Evolutionary conservation across 2,888 invertebrate genomes (phyloP).

Genomic region (Acanthosepion lycidas): DNA sequence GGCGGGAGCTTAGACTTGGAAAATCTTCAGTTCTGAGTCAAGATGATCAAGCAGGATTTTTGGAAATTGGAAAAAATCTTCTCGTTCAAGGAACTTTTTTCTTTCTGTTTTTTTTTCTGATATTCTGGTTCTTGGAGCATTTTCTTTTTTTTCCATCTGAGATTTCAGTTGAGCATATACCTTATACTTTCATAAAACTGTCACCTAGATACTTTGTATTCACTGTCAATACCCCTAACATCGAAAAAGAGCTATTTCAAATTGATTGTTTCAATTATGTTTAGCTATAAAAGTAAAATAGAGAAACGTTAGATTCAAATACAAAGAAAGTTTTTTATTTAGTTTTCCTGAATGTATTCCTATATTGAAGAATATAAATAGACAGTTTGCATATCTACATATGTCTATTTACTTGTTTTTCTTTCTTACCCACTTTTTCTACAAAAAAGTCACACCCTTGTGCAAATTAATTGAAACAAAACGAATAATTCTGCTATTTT

Average conservation of each 20-base stretch:
- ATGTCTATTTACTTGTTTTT: too few relatives aligned
- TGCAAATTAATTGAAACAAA: too few relatives aligned
- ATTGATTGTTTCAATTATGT: slow-evolving; percentile 11
- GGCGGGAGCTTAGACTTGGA: neutral
- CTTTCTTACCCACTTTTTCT: too few relatives aligned
- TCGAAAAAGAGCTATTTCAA: neutral
- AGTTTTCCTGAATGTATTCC: too few relatives aligned
- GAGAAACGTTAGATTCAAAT: neutral
- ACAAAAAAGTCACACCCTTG: too few relatives aligned
- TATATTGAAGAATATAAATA: too few relatives aligned
- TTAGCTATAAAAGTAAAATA: neutral
- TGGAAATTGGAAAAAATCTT: neutral
- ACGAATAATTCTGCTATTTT: too few relatives aligned
- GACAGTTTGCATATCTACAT: too few relatives aligned
- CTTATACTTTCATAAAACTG: neutral
- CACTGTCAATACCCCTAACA: neutral
- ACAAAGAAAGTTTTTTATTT: neutral
- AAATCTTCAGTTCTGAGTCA: neutral
- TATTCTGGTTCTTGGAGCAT: neutral
- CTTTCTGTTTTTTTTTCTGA: neutral
- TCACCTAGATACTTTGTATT: neutral
- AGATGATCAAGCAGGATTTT: neutral
- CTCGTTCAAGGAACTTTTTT: too few relatives aligned
- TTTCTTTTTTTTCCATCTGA: neutral
- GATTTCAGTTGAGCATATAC: neutral